phyloP scores from a whole-genome alignment of 2,797 vertebrate genomes.

The Coregonus sp. region DNA sequence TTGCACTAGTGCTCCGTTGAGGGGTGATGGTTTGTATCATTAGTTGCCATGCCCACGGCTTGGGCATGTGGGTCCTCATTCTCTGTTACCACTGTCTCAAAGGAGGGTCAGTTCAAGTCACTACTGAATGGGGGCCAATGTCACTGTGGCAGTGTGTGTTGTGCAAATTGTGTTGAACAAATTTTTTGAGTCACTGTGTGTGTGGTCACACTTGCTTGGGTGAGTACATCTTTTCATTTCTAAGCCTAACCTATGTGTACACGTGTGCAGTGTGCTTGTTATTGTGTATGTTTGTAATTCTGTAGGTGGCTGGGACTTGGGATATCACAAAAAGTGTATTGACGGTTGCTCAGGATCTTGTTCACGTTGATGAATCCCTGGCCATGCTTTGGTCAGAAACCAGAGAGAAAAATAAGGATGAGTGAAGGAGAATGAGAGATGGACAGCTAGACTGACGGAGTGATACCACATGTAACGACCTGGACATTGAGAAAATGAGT shows the following conservation, averaged over 20 bases:
- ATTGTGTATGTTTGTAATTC: background rate
- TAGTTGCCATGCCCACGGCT: constrained; percentile 68
- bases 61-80: constrained; percentile 63
- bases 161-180: background rate
- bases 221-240: background rate
- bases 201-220: background rate
- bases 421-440: constrained; percentile 5
- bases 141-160: background rate
- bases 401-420: background rate
- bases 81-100: constrained; percentile 47
- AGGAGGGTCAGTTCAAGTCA: constrained; percentile 46
- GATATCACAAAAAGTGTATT: background rate
- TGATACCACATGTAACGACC: background rate
- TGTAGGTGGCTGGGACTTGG: background rate
- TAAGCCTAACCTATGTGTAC: background rate
- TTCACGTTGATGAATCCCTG: background rate
- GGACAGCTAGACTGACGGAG: background rate
- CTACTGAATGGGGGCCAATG: background rate
- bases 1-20: constrained; percentile 8
- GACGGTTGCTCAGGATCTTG: background rate
- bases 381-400: background rate
- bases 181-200: background rate
- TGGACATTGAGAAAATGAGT: background rate
- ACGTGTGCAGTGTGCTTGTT: background rate
- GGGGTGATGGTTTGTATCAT: constrained; percentile 58